A percentile compares a stretch with the other conserved stretches of the same genome.
These are phyloP conservation scores for Chrysolina americana DNA, from an alignment of 2,888 invertebrate genomes.

Conservation along the genomic window DNA sequence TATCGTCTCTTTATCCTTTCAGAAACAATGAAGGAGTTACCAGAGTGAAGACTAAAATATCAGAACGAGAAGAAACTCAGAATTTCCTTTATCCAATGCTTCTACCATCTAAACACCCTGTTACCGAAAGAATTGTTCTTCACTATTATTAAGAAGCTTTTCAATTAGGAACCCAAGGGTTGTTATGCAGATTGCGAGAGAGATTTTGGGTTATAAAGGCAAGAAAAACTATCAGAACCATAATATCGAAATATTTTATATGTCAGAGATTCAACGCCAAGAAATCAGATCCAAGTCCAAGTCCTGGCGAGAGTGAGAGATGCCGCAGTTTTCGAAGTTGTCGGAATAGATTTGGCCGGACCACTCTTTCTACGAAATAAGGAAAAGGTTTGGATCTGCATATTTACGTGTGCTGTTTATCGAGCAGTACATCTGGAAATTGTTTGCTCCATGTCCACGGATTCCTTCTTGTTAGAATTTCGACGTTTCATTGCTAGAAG, in stretches of 20 bases:
- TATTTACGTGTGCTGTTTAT: constrained; percentile 18
- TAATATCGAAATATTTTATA: neutral
- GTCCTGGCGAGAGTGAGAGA: neutral
- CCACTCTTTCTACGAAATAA: neutral
- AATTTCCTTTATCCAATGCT: too few relatives aligned
- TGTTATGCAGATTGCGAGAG: too few relatives aligned
- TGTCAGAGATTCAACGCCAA: neutral
- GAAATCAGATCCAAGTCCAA: neutral
- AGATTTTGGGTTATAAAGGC: too few relatives aligned
- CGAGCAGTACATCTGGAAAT: constrained; percentile 4
- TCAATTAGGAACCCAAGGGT: too few relatives aligned
- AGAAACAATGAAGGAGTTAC: too few relatives aligned
- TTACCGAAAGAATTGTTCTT: too few relatives aligned
- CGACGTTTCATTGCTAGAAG: constrained; percentile 1
- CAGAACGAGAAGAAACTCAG: too few relatives aligned
- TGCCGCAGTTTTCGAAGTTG: constrained; percentile 4
- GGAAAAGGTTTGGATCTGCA: neutral
- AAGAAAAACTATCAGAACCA: too few relatives aligned
- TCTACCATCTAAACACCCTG: too few relatives aligned
- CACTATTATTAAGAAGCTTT: too few relatives aligned
- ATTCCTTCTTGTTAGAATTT: neutral
- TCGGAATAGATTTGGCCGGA: neutral
- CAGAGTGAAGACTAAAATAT: too few relatives aligned
- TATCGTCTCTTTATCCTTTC: too few relatives aligned
- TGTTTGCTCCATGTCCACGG: constrained; percentile 2